Evolutionary conservation across 2,797 vertebrate genomes (phyloP).

Genomic region (Halcyon badia): DNA sequence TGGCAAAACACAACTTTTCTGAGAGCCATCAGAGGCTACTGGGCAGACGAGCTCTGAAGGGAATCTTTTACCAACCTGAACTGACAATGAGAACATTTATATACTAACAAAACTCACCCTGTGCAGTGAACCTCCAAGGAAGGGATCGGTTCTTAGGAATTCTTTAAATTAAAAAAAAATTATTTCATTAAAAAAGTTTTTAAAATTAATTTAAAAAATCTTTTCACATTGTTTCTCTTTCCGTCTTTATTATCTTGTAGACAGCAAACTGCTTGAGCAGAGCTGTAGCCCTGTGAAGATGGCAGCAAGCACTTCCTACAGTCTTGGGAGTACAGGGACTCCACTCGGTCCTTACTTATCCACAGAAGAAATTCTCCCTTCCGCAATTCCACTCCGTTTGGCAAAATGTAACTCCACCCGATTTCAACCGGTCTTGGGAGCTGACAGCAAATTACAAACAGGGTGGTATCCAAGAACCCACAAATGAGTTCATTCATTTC

Average conservation of each 20-base stretch:
- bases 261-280: background rate
- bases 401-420: background rate
- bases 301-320: background rate
- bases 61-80: background rate
- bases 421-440: background rate
- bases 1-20: background rate
- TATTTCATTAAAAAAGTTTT: too few relatives aligned
- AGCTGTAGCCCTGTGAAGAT: background rate
- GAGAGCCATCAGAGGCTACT: background rate
- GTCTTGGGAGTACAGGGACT: background rate
- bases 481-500: background rate
- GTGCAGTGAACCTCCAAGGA: background rate
- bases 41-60: background rate
- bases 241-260: background rate
- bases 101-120: background rate
- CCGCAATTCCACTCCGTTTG: background rate
- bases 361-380: background rate
- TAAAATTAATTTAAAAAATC: too few relatives aligned
- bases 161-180: too few relatives aligned
- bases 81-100: background rate
- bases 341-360: background rate
- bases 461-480: background rate
- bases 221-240: background rate
- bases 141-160: background rate
- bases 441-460: background rate